phyloP scores from a whole-genome alignment of 2,888 invertebrate species.

The Glaucopsyche alexis region DNA sequence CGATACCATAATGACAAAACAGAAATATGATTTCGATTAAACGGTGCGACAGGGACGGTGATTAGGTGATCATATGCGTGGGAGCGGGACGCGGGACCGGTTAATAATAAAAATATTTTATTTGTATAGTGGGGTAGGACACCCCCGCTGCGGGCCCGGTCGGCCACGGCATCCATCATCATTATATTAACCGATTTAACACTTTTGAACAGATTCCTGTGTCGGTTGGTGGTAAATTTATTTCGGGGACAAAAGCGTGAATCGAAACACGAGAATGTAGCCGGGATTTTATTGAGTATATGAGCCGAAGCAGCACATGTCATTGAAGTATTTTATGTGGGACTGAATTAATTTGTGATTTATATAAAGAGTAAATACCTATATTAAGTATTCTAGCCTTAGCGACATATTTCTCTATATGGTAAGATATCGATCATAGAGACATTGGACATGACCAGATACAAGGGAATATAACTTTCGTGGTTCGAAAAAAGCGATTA shows the following conservation, averaged over 20 bases:
- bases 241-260: conserved; percentile 51
- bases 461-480: neutral
- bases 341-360: conserved; percentile 27
- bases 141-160: conserved; percentile 78
- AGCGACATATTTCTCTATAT: conserved; percentile 27
- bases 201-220: conserved; percentile 77
- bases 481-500: neutral
- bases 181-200: conserved; percentile 80
- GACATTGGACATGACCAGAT: neutral
- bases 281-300: conserved; percentile 9
- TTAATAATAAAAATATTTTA: conserved; percentile 80
- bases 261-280: conserved; percentile 39
- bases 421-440: conserved; percentile 12
- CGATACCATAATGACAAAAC: conserved; percentile 80
- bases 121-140: conserved; percentile 79
- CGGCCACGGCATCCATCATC: conserved; percentile 77
- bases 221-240: conserved; percentile 60
- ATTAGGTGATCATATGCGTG: conserved; percentile 53
- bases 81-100: conserved; percentile 62
- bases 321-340: conserved; percentile 20
- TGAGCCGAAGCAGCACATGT: neutral
- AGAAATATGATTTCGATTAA: conserved; percentile 80
- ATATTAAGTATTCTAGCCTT: conserved; percentile 14
- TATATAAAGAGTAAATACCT: neutral
- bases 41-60: conserved; percentile 60